These are phyloP conservation scores for Cryptosula pallasiana DNA, from an alignment of 2,888 invertebrate genomes.

Conservation along the genomic window DNA sequence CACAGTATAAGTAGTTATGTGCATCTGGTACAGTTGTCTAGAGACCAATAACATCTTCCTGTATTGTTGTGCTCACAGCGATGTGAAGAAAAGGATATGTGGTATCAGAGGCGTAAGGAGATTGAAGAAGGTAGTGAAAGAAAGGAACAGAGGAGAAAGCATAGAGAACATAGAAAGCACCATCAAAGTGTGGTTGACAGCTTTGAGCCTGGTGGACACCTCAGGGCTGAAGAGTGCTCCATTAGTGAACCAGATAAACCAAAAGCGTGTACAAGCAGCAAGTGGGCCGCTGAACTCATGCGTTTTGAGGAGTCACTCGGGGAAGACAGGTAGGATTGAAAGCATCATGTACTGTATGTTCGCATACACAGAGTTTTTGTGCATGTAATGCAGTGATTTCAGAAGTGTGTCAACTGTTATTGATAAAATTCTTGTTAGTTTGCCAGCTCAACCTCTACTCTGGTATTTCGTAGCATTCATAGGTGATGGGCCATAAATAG, in stretches of 20 bases:
- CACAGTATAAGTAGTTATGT: too few species aligned
- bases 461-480: too few species aligned
- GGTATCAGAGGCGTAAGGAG: background rate
- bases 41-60: background rate
- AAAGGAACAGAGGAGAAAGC: background rate
- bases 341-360: too few species aligned
- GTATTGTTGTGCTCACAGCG: background rate
- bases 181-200: background rate
- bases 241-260: background rate
- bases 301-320: slow-evolving; percentile 12
- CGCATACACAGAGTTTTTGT: too few species aligned
- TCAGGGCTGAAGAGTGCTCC: background rate
- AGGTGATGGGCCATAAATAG: too few species aligned
- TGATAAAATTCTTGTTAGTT: too few species aligned
- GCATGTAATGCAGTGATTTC: too few species aligned
- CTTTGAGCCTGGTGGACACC: background rate
- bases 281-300: slow-evolving; percentile 11
- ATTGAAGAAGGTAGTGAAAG: background rate
- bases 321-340: background rate
- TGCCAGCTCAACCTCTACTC: too few species aligned
- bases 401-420: too few species aligned
- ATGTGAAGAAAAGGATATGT: slow-evolving; percentile 2
- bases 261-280: background rate
- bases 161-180: background rate
- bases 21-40: background rate